Percentiles rank a stretch among this genome's conserved stretches.
These are phyloP conservation scores for Mionectes macconnelli DNA, from an alignment of 2,113 vertebrate genomes.

Conservation along the genomic window DNA sequence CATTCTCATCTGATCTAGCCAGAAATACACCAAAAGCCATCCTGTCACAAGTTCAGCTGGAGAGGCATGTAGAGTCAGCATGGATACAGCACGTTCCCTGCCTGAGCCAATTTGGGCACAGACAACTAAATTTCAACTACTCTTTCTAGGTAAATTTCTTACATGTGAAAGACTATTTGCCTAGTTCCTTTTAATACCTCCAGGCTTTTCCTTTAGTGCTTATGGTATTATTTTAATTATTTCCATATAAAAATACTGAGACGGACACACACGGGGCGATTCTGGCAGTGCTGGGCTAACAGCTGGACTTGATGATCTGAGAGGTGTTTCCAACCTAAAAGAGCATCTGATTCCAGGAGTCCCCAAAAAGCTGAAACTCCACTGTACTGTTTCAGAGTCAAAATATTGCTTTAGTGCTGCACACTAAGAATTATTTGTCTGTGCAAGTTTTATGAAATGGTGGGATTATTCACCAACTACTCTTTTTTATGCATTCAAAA, in stretches of 20 bases:
- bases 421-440: slow-evolving; percentile 22
- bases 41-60: neutral
- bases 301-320: neutral
- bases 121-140: neutral
- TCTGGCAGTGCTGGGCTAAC: neutral
- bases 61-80: neutral
- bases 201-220: neutral
- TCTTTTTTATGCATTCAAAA: slow-evolving; percentile 61
- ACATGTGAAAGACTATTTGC: neutral
- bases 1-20: neutral
- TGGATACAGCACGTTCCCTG: neutral
- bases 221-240: neutral
- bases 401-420: neutral
- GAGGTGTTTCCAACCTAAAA: neutral
- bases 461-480: slow-evolving; percentile 58
- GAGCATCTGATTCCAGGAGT: neutral
- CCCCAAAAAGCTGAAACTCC: slow-evolving; percentile 18
- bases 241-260: neutral
- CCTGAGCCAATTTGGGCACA: neutral
- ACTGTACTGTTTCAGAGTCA: neutral
- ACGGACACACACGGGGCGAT: neutral
- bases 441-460: slow-evolving; percentile 18
- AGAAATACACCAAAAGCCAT: neutral
- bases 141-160: neutral
- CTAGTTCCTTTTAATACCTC: neutral